Evolutionary conservation across 1,140 invertebrate genomes (phyloP), one percentile per base, ranked within the genome.

Genomic region (Aporrectodea caliginosa): DNA sequence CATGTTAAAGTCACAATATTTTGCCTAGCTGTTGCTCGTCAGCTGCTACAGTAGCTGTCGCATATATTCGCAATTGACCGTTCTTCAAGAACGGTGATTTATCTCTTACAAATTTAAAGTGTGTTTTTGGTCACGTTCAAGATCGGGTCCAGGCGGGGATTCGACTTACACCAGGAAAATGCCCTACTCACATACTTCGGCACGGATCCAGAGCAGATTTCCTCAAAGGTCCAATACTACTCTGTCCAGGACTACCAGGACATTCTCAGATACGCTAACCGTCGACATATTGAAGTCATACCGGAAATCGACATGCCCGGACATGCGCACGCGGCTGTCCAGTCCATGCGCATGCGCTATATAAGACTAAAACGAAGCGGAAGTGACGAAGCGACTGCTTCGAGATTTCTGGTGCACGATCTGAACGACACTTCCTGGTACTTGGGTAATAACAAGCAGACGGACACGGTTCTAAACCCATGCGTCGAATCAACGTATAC

Each of bases 271-370:
- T 83, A 83, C 82, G 85, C 86, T 27, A 78, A 78, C 16, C 75
- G 80, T 0, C 83, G 82, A 1, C 82, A 85, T 74, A 85, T 87
- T 27, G 80, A 85, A 79, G 81, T 88, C 32, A 85, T 87, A 75
- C 87, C 87, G 33, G 87, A 87, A 82, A 82, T 88, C 69, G 85
- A 87, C 69, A 84, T 84, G 79, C 86, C 87, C 1, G 84, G 84
- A 0, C 87, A 88, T 78, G 81, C 83, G 14, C 83, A 84, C 30
- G 87, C 85, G 14, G 84, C 43, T 58, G 43, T 58, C 6, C 43
- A 58, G 43, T 58, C 43, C 6, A 58, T 58, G 43, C 43, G 43
- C 6, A 22, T 58, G 43, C 43, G 43, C 43, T 58, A 58, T 22
- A 12, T 58, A 22, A 6, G 43, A 6, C 6, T 58, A 22, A 58